phyloP scores from a whole-genome alignment of 2,113 vertebrate genomes.

The Podocnemis expansa region DNA sequence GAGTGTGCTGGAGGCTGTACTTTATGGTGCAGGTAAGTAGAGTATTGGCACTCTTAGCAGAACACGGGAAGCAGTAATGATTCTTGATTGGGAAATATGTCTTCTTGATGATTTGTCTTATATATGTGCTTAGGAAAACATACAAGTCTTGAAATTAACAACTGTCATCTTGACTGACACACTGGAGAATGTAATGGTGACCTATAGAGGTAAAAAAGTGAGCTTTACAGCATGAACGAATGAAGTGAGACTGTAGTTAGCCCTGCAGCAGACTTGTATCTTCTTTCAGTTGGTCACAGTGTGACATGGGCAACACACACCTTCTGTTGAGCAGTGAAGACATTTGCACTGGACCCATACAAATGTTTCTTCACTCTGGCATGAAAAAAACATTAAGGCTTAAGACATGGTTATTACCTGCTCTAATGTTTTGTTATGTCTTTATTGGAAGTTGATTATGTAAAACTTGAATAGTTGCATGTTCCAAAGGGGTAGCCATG shows the following conservation, averaged over 20 bases:
- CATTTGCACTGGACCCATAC: neutral
- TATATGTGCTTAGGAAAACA: neutral
- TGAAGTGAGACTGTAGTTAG: neutral
- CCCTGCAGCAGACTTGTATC: neutral
- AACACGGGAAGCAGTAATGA: neutral
- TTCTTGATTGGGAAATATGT: rapidly evolving
- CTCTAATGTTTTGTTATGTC: neutral
- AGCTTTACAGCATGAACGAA: neutral
- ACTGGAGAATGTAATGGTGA: neutral
- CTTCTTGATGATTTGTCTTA: neutral
- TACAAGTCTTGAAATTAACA: neutral
- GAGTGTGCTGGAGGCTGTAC: neutral
- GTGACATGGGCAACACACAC: neutral
- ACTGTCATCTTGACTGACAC: neutral
- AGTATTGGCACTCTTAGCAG: neutral
- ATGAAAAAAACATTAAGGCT: neutral
- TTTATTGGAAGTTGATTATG: neutral
- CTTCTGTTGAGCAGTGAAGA: neutral
- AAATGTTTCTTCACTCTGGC: neutral
- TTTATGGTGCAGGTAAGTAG: neutral
- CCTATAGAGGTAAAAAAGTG: neutral
- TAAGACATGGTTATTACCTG: neutral
- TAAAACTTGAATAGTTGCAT: neutral
- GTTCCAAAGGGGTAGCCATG: too few relatives aligned
- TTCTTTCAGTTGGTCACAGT: neutral